Evolutionary conservation across 2,888 invertebrate genomes (phyloP).

Genomic region (Sceliomorpha sp.): DNA sequence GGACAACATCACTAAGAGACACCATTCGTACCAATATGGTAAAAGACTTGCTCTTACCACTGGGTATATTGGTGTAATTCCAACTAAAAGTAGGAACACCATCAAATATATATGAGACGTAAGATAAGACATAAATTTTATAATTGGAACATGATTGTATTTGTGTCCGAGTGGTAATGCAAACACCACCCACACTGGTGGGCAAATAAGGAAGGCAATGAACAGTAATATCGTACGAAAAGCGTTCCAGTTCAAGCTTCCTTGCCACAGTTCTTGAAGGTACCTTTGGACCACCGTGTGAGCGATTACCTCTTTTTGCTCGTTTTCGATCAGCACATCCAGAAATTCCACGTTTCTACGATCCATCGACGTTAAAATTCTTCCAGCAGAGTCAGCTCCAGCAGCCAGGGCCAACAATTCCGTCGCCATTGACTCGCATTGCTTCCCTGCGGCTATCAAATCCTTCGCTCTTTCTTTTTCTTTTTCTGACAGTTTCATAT

Average conservation of each 20-base stretch:
- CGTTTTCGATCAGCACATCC: conserved; percentile 98
- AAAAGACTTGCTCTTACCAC: conserved; percentile 89
- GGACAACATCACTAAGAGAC: conserved; percentile 95
- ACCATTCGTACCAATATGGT: conserved; percentile 98
- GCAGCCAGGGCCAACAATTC: conserved; percentile 96
- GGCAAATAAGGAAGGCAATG: conserved; percentile 94
- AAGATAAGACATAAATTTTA: conserved; percentile 99
- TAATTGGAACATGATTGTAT: conserved; percentile 98
- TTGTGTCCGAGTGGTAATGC: conserved; percentile 97
- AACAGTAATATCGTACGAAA: conserved; percentile 97
- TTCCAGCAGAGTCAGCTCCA: conserved; percentile 95
- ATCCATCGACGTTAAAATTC: conserved; percentile 97
- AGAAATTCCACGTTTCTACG: conserved; percentile 96
- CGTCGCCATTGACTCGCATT: conserved; percentile 98
- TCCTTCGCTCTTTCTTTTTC: conserved; percentile 99
- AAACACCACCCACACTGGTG: conserved; percentile 97
- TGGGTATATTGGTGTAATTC: conserved; percentile 92
- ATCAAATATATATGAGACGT: conserved; percentile 99
- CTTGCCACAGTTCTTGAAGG: conserved; percentile 98
- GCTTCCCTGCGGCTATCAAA: conserved; percentile 95
- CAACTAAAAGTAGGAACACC: conserved; percentile 93
- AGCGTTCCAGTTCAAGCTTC: conserved; percentile 97
- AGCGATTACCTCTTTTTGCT: conserved; percentile 98
- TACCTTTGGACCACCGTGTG: conserved; percentile 99
- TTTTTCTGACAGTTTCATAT: conserved; percentile 92